These are phyloP conservation scores for Lydus trimaculatus DNA, from an alignment of 2,888 invertebrate species.

Conservation along the genomic window DNA sequence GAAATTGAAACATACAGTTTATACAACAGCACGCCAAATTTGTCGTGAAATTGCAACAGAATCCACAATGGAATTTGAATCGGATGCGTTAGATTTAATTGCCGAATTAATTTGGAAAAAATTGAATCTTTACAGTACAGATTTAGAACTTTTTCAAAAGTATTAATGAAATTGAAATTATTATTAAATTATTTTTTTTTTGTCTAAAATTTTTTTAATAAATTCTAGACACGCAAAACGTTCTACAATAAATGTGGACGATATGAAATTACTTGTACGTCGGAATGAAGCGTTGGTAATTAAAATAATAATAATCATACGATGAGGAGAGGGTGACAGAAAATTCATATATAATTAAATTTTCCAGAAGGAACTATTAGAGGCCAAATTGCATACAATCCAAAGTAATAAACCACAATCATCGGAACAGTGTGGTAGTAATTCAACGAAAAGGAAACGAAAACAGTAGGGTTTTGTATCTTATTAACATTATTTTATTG, in stretches of 20 bases:
- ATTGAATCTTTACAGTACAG: slow-evolving; percentile 63
- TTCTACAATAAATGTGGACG: slow-evolving; percentile 67
- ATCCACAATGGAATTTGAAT: slow-evolving; percentile 63
- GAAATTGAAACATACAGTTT: slow-evolving; percentile 67
- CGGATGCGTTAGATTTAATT: slow-evolving; percentile 66
- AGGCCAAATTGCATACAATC: slow-evolving; percentile 38
- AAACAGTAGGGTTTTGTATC: not conserved
- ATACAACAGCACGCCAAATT: slow-evolving; percentile 65
- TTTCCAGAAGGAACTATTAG: slow-evolving; percentile 46
- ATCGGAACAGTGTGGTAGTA: slow-evolving; percentile 20
- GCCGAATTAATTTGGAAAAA: slow-evolving; percentile 69
- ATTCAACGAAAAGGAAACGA: slow-evolving; percentile 14
- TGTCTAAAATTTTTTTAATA: slow-evolving; percentile 3
- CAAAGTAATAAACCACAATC: slow-evolving; percentile 32
- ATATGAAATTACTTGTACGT: slow-evolving; percentile 69
- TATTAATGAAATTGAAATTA: slow-evolving; percentile 50
- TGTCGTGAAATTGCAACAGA: slow-evolving; percentile 65
- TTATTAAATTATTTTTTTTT: not conserved
- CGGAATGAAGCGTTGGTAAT: slow-evolving; percentile 69
- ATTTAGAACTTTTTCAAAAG: slow-evolving; percentile 74
- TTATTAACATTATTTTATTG: not conserved
- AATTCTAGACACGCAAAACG: slow-evolving; percentile 70
- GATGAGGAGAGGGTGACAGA: not conserved
- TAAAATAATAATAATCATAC: slow-evolving; percentile 8
- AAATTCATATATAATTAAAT: slow-evolving; percentile 12